Percentiles rank a stretch among this genome's conserved stretches.
Evolutionary conservation across 1,140 invertebrate species (phyloP).

Genomic region (Scaptomyza hsui): DNA sequence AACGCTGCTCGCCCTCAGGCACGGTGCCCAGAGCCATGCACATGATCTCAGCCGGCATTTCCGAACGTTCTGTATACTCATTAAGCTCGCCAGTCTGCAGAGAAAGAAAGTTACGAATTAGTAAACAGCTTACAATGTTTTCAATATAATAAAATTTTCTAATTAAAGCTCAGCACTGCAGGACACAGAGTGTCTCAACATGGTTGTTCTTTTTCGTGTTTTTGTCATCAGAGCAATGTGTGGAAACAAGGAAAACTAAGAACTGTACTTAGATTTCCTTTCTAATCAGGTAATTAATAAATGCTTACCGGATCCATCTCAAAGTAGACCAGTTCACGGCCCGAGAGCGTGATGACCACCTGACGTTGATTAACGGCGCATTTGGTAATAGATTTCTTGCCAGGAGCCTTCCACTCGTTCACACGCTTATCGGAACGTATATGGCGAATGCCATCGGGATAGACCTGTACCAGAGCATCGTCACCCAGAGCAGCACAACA

Average conservation of each 20-base stretch:
- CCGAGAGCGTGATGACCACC: conserved; percentile 98
- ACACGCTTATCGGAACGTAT: conserved; percentile 98
- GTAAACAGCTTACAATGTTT: neutral
- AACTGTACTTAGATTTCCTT: neutral
- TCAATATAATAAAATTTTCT: neutral
- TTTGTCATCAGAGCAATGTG: conserved; percentile 76
- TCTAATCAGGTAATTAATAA: neutral
- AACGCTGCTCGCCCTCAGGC: conserved; percentile 96
- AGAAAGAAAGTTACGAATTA: neutral
- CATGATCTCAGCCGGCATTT: conserved; percentile 98
- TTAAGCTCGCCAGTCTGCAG: conserved; percentile 97
- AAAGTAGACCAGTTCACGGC: conserved; percentile 99
- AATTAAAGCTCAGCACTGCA: conserved; percentile 81
- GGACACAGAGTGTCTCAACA: conserved; percentile 84
- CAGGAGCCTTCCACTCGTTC: conserved; percentile 99
- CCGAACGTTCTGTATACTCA: conserved; percentile 98
- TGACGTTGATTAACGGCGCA: conserved; percentile 99
- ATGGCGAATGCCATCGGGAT: conserved; percentile 99
- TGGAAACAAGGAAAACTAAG: neutral
- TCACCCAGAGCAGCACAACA: conserved; percentile 98
- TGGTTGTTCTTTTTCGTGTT: conserved; percentile 83
- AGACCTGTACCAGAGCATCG: conserved; percentile 98
- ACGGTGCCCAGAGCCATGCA: conserved; percentile 99
- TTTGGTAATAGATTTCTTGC: conserved; percentile 98
- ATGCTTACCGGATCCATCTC: conserved; percentile 98